Conservation (phyloP, 2,113 vertebrate species). For the Ceuthmochares aereus region DNA sequence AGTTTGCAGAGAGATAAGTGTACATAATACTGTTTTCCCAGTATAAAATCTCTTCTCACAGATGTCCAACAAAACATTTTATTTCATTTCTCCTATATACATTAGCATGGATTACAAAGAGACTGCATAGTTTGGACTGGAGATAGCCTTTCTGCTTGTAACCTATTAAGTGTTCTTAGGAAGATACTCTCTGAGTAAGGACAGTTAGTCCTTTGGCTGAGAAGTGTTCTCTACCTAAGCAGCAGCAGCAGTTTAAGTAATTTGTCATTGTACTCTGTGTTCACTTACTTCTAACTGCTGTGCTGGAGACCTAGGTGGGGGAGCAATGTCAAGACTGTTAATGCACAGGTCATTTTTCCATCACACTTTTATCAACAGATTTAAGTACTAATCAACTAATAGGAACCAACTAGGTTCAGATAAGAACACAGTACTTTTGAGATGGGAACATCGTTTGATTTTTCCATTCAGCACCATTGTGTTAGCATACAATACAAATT, state of each 20-base stretch:
- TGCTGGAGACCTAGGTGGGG: not conserved
- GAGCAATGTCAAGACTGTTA: not conserved
- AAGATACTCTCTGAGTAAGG: not conserved
- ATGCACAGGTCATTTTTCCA: not conserved
- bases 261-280: not conserved
- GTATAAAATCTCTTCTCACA: not conserved
- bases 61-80: not conserved
- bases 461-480: not conserved
- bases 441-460: not conserved
- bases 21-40: not conserved
- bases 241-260: not conserved
- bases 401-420: not conserved
- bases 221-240: not conserved
- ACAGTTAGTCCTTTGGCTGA: not conserved
- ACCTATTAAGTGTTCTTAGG: not conserved
- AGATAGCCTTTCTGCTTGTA: not conserved
- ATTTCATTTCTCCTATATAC: not conserved
- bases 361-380: not conserved
- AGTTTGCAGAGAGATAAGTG: not conserved
- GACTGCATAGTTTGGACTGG: not conserved
- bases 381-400: not conserved
- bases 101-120: not conserved
- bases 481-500: not conserved
- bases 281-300: not conserved
- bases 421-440: not conserved